A percentile compares a stretch with the other conserved stretches of the same genome.
These are phyloP conservation scores for Podarcis lilfordi DNA, from an alignment of 2,797 vertebrate genomes.

Conservation along the genomic window DNA sequence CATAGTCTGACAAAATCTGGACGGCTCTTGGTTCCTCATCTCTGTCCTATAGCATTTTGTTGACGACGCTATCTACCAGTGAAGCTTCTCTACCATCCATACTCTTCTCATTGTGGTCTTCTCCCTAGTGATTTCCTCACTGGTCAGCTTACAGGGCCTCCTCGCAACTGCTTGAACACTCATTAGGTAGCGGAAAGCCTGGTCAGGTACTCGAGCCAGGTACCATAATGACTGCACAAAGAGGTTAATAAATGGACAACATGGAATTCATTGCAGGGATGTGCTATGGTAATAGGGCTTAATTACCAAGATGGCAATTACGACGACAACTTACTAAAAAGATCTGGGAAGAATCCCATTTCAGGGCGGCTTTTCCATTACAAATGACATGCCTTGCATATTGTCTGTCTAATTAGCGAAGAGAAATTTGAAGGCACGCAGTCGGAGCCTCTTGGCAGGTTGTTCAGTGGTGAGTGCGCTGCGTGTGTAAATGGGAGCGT, in stretches of 20 bases:
- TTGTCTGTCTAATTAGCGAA: conserved; percentile 66
- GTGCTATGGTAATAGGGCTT: conserved; percentile 56
- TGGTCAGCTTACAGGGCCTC: neutral
- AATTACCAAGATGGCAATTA: conserved; percentile 61
- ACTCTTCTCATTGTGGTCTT: neutral
- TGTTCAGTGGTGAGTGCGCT: conserved; percentile 37
- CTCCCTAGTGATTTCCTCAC: neutral
- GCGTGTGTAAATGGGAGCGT: conserved; percentile 30
- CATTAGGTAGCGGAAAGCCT: neutral
- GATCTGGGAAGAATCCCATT: conserved; percentile 56
- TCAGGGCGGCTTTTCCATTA: conserved; percentile 60
- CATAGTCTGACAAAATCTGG: neutral
- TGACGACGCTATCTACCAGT: neutral
- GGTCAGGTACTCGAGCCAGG: conserved; percentile 19
- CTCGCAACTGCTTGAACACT: neutral
- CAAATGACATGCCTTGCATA: conserved; percentile 63
- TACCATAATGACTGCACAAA: conserved; percentile 25
- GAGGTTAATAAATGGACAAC: conserved; percentile 40
- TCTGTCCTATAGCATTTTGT: neutral
- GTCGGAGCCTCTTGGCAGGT: conserved; percentile 55
- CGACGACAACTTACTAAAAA: conserved; percentile 68
- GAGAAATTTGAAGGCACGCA: conserved; percentile 59
- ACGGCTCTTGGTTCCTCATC: neutral
- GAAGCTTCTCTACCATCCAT: neutral
- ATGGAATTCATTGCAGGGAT: conserved; percentile 60